These are phyloP conservation scores for Semicossyphus pulcher DNA, from an alignment of 2,113 vertebrate species.

Conservation along the genomic window DNA sequence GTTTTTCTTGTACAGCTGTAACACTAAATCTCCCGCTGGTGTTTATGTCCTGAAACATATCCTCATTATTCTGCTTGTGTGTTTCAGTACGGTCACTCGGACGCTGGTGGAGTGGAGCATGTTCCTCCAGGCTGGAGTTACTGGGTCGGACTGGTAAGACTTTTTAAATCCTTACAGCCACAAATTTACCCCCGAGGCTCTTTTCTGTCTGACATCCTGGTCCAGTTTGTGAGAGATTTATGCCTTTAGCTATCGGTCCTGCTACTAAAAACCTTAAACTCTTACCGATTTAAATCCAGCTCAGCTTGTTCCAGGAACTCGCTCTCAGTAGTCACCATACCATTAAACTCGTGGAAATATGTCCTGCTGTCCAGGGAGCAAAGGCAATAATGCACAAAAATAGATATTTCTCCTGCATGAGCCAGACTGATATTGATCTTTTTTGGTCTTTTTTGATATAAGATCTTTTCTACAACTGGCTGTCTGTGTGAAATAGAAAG, in stretches of 20 bases:
- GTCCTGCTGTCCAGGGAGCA: no score
- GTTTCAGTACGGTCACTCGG: conserved; percentile 90
- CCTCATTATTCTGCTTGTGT: conserved; percentile 8
- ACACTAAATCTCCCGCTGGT: not conserved
- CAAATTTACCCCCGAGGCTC: not conserved
- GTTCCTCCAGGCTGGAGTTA: conserved; percentile 94
- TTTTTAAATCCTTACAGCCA: not conserved
- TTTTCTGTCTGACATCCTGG: not conserved
- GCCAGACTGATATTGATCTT: not conserved
- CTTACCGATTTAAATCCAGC: not conserved
- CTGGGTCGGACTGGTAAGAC: conserved; percentile 94
- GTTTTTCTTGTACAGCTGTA: not conserved
- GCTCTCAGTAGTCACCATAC: not conserved
- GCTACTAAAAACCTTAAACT: not conserved
- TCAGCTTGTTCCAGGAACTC: not conserved
- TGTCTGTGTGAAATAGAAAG: not conserved
- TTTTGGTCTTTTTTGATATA: not conserved
- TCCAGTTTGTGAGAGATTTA: not conserved
- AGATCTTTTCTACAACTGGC: not conserved
- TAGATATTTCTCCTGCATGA: not conserved
- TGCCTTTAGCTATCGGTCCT: no score
- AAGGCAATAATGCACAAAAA: not conserved
- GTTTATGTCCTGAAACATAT: not conserved
- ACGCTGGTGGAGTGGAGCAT: conserved; percentile 91
- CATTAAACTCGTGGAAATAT: not conserved